Conservation (phyloP, 2,888 invertebrate species). For the Oscheius sp. region DNA sequence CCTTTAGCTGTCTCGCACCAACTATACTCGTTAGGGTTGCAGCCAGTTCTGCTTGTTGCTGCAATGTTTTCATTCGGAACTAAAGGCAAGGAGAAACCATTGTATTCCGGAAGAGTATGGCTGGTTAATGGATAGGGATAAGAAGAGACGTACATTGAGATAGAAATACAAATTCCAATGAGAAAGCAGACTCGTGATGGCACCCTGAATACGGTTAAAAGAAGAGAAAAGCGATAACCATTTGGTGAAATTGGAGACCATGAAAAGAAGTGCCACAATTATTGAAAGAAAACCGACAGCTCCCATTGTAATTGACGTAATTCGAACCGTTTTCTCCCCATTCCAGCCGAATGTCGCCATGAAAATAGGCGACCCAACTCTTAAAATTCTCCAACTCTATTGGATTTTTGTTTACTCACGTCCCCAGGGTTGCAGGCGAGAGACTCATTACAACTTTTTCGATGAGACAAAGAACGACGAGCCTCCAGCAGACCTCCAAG, state of each 20-base stretch:
- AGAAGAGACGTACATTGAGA: constrained; percentile 41
- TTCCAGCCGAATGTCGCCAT: constrained; percentile 49
- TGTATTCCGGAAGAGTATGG: constrained; percentile 38
- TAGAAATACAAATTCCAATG: constrained; percentile 38
- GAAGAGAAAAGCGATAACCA: not conserved
- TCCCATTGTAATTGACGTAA: constrained; percentile 38
- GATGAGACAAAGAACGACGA: constrained; percentile 42
- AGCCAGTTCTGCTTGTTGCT: constrained; percentile 37
- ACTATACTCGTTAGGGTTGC: constrained; percentile 34
- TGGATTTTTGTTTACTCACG: constrained; percentile 13
- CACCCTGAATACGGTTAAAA: constrained; percentile 39
- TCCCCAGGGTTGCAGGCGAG: constrained; percentile 37
- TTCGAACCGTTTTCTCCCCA: constrained; percentile 36
- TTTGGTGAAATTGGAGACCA: constrained; percentile 22
- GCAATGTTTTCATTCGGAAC: not conserved
- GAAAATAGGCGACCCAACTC: constrained; percentile 36
- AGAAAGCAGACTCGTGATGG: constrained; percentile 40
- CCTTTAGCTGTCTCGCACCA: constrained; percentile 36
- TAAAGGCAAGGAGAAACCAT: constrained; percentile 19
- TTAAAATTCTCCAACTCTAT: not conserved
- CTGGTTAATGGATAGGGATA: constrained; percentile 39
- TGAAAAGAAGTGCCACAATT: constrained; percentile 33
- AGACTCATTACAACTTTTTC: constrained; percentile 38
- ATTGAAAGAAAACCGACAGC: constrained; percentile 42
- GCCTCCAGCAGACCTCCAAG: constrained; percentile 41